Evolutionary conservation across 2,113 vertebrate genomes (phyloP).

Genomic region (Micronycteris hirsuta): DNA sequence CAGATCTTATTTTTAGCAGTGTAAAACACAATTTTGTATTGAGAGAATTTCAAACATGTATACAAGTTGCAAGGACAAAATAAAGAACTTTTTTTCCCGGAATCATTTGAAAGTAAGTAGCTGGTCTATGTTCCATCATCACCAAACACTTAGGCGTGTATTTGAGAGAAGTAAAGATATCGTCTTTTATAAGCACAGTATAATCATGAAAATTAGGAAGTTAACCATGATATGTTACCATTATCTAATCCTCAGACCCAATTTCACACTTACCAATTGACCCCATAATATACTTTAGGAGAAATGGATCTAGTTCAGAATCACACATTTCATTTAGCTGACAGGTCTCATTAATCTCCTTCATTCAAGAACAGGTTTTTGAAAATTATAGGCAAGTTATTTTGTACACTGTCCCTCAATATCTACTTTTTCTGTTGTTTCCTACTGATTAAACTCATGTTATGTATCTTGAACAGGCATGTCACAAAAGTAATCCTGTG

Average conservation of each 20-base stretch:
- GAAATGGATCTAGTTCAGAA: neutral
- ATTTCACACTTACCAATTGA: neutral
- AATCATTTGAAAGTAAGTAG: neutral
- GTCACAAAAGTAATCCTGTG: neutral
- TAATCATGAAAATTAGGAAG: neutral
- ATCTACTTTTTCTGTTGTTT: neutral
- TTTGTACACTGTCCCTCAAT: neutral
- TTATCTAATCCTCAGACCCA: neutral
- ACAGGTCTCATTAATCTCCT: neutral
- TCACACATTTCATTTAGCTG: neutral
- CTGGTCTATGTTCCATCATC: neutral
- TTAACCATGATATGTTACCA: neutral
- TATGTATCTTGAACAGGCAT: neutral
- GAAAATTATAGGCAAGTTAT: neutral
- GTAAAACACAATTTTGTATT: neutral
- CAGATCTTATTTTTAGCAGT: neutral
- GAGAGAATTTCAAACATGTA: neutral
- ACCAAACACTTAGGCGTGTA: neutral
- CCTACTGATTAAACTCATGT: neutral
- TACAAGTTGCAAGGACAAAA: neutral
- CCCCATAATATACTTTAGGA: neutral
- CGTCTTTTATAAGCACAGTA: neutral
- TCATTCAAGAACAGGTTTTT: neutral
- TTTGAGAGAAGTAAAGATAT: neutral
- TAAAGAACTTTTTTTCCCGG: neutral